These are phyloP conservation scores for Karalla daura DNA, from an alignment of 2,797 vertebrate species.

Conservation along the genomic window DNA sequence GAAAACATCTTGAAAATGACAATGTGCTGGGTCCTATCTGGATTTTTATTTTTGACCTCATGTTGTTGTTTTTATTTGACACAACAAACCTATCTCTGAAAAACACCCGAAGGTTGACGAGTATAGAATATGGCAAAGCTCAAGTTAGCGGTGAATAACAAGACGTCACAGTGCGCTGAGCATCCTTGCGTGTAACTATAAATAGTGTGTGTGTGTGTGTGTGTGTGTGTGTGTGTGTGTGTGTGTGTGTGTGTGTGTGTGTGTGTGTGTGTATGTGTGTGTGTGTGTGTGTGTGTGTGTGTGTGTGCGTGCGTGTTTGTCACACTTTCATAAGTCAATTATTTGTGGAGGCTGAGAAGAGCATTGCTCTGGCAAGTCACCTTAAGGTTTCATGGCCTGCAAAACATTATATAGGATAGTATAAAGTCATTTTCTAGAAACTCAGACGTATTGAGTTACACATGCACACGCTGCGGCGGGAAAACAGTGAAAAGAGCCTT, in stretches of 20 bases:
- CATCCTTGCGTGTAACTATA: conserved; percentile 34
- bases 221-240: not conserved
- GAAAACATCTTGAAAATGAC: not conserved
- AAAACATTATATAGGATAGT: conserved; percentile 33
- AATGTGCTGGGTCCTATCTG: not conserved
- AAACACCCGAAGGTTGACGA: not conserved
- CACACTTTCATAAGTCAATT: conserved; percentile 56
- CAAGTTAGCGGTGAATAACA: conserved; percentile 37
- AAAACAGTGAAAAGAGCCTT: not conserved
- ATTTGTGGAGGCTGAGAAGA: conserved; percentile 57
- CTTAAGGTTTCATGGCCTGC: conserved; percentile 12
- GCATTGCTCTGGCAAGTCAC: conserved; percentile 31
- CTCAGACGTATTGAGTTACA: not conserved
- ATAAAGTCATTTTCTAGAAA: conserved; percentile 19
- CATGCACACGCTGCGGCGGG: conserved; percentile 7
- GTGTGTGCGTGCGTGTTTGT: conserved; percentile 1
- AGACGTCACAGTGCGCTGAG: conserved; percentile 28
- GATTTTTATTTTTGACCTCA: not conserved
- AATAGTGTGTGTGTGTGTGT: conserved; percentile 43
- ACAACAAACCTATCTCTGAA: not conserved
- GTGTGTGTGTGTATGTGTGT: not conserved
- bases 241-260: conserved; percentile 15
- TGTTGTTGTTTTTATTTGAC: not conserved
- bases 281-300: conserved; percentile 1
- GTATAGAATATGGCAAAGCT: conserved; percentile 1